Percentiles rank a stretch among this genome's conserved stretches.
Conservation (phyloP, 2,888 invertebrate genomes). For the Dynastes tityus region DNA sequence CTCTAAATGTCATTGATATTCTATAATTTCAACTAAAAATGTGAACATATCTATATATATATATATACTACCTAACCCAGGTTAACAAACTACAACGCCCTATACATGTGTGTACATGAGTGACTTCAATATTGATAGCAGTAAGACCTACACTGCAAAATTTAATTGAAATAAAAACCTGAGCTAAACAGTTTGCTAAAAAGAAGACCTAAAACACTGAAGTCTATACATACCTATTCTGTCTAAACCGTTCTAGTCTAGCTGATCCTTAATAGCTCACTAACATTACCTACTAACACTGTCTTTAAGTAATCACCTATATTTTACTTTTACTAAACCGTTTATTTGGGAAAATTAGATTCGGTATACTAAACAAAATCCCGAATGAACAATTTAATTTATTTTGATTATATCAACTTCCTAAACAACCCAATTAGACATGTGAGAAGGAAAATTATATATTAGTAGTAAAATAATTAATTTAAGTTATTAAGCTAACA, state of each 20-base stretch:
- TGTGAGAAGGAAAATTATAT: neutral
- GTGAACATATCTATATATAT: slow-evolving; percentile 43
- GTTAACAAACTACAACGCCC: slow-evolving; percentile 60
- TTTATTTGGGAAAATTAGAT: slow-evolving; percentile 50
- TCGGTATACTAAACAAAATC: slow-evolving; percentile 7
- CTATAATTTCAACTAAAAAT: slow-evolving; percentile 45
- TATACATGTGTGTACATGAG: slow-evolving; percentile 21
- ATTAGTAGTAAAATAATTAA: neutral
- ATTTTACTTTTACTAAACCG: slow-evolving; percentile 35
- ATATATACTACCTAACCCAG: slow-evolving; percentile 65
- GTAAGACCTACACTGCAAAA: slow-evolving; percentile 47
- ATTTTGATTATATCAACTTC: slow-evolving; percentile 22
- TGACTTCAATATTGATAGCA: slow-evolving; percentile 22
- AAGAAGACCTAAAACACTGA: slow-evolving; percentile 58
- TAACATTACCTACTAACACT: slow-evolving; percentile 51
- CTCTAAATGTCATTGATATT: slow-evolving; percentile 27
- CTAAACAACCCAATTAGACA: slow-evolving; percentile 25
- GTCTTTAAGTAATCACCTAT: slow-evolving; percentile 51
- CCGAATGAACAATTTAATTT: slow-evolving; percentile 6
- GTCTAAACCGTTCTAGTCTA: slow-evolving; percentile 55
- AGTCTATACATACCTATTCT: slow-evolving; percentile 64
- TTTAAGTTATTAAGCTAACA: slow-evolving; percentile 3
- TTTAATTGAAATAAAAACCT: slow-evolving; percentile 61
- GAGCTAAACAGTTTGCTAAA: slow-evolving; percentile 63
- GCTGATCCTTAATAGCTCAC: slow-evolving; percentile 54